A percentile compares a stretch with the other conserved stretches of the same genome.
Conservation (phyloP, 1,140 invertebrate genomes). For the Drosophila novamexicana region DNA sequence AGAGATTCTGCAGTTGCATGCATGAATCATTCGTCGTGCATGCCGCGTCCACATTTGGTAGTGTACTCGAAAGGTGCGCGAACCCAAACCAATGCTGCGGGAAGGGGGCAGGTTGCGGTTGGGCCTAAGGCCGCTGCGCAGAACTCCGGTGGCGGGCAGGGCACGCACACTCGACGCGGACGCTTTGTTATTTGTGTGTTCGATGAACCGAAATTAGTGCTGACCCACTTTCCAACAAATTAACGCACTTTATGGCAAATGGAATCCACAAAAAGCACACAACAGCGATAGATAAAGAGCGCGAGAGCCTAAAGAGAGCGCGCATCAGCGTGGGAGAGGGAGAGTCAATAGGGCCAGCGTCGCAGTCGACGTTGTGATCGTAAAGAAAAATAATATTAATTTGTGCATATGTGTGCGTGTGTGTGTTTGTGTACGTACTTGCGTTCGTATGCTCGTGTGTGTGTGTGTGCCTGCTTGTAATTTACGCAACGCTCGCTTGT, state of each 20-base stretch:
- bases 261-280: conserved; percentile 63
- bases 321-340: conserved; percentile 30
- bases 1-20: conserved; percentile 22
- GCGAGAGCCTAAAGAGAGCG: conserved; percentile 1
- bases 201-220: conserved; percentile 77
- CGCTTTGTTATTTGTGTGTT: conserved; percentile 73
- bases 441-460: not conserved
- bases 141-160: not conserved
- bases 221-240: conserved; percentile 76
- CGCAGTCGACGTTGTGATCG: conserved; percentile 19
- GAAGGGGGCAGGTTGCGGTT: not conserved
- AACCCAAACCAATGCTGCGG: conserved; percentile 28
- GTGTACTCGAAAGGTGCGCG: conserved; percentile 40
- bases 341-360: conserved; percentile 48
- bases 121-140: conserved; percentile 15
- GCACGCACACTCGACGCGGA: conserved; percentile 37
- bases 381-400: conserved; percentile 43
- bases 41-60: conserved; percentile 20
- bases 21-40: conserved; percentile 26
- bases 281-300: conserved; percentile 12
- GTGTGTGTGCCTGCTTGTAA: conserved; percentile 60
- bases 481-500: conserved; percentile 76
- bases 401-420: conserved; percentile 35
- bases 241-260: conserved; percentile 79
- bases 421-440: not conserved